phyloP scores from a whole-genome alignment of 2,113 vertebrate species.

The Capreolus pygargus region DNA sequence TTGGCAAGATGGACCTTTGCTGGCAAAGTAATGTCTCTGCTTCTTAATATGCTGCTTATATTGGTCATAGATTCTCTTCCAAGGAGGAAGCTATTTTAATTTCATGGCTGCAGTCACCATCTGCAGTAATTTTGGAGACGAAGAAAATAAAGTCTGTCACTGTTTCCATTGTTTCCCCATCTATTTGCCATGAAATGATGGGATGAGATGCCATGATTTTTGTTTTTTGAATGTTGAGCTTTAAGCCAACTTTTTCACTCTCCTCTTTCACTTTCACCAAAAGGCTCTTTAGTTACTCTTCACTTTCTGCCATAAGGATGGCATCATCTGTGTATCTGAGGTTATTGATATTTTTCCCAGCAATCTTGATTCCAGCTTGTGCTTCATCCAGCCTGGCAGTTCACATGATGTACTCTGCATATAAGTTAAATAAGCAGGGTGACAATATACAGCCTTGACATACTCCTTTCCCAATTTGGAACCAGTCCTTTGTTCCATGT shows the following conservation, averaged over 20 bases:
- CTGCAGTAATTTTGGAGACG: not conserved
- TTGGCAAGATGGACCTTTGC: not conserved
- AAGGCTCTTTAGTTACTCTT: not conserved
- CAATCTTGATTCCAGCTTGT: not conserved
- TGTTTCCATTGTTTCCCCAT: not conserved
- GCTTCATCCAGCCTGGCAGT: not conserved
- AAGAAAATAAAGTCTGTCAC: not conserved
- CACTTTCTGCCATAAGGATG: not conserved
- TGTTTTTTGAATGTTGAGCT: not conserved
- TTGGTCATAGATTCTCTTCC: not conserved
- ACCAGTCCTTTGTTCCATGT: not conserved
- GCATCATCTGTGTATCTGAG: not conserved
- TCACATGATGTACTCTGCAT: not conserved
- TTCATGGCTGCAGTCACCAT: not conserved
- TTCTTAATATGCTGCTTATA: not conserved
- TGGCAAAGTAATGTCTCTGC: not conserved
- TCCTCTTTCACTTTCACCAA: not conserved
- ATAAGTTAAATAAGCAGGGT: not conserved
- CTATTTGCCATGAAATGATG: not conserved
- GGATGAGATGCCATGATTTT: fast-evolving
- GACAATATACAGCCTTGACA: not conserved
- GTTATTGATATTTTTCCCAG: not conserved
- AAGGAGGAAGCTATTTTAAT: not conserved
- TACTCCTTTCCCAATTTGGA: not conserved
- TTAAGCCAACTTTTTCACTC: not conserved